Conservation (phyloP, 2,888 invertebrate species). For the Drosophila maculinotata region DNA sequence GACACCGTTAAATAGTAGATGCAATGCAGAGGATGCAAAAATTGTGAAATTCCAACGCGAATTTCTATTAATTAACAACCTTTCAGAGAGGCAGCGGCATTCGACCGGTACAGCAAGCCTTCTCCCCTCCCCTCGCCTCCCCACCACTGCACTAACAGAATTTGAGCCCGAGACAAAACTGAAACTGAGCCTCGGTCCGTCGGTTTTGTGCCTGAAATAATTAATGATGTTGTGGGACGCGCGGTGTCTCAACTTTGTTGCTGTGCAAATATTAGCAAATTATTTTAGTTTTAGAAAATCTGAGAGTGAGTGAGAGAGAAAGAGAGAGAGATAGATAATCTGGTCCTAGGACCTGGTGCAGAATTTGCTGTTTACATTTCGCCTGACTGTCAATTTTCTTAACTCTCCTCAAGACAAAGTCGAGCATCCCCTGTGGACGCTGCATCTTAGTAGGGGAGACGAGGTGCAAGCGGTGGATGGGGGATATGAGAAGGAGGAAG, state of each 20-base stretch:
- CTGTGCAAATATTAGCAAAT: slow-evolving; percentile 82
- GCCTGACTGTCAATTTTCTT: slow-evolving; percentile 47
- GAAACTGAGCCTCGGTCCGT: slow-evolving; percentile 40
- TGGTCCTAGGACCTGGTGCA: slow-evolving; percentile 7
- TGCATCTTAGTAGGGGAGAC: slow-evolving; percentile 3
- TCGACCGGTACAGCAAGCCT: slow-evolving; percentile 24
- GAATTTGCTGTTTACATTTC: slow-evolving; percentile 56
- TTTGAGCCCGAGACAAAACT: slow-evolving; percentile 26
- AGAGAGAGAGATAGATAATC: background rate
- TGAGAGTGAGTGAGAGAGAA: slow-evolving; percentile 9
- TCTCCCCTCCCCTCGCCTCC: background rate
- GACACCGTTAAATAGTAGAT: slow-evolving; percentile 9
- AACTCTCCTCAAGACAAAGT: slow-evolving; percentile 55
- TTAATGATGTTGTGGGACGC: slow-evolving; percentile 76
- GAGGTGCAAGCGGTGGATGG: slow-evolving; percentile 1
- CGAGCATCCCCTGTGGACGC: slow-evolving; percentile 51
- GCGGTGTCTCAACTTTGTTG: slow-evolving; percentile 59
- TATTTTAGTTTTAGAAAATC: slow-evolving; percentile 77
- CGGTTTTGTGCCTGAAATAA: slow-evolving; percentile 64
- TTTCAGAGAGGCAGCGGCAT: slow-evolving; percentile 51
- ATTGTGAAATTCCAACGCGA: slow-evolving; percentile 71
- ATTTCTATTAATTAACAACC: slow-evolving; percentile 71
- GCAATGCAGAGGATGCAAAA: slow-evolving; percentile 26
- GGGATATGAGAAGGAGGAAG: background rate
- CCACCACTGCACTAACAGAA: too few relatives aligned